phyloP scores from a whole-genome alignment of 2,797 vertebrate genomes.

The Muraenolepis orangiensis region DNA sequence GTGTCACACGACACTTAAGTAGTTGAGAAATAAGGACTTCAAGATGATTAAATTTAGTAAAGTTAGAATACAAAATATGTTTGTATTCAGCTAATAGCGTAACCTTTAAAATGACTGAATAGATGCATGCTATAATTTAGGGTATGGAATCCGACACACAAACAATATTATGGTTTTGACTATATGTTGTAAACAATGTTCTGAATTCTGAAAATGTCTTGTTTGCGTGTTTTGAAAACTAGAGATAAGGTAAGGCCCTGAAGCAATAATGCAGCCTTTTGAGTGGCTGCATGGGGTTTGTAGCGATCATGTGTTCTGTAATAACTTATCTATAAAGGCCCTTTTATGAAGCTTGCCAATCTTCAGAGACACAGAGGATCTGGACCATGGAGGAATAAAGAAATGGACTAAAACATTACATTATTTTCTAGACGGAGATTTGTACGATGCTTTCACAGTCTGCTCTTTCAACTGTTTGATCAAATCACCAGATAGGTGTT shows the following conservation, averaged over 20 bases:
- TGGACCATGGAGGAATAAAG: too few relatives aligned
- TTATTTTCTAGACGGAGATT: too few relatives aligned
- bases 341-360: not conserved
- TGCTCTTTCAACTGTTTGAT: too few relatives aligned
- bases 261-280: not conserved
- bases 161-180: not conserved
- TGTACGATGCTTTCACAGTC: too few relatives aligned
- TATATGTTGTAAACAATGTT: not conserved
- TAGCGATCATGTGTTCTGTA: not conserved
- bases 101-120: not conserved
- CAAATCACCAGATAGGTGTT: too few relatives aligned
- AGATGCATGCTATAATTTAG: not conserved
- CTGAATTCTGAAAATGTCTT: not conserved
- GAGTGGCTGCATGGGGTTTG: too few relatives aligned
- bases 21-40: not conserved
- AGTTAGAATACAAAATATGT: too few relatives aligned
- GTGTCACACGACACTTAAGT: not conserved
- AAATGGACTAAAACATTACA: too few relatives aligned
- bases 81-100: not conserved
- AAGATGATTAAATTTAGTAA: not conserved
- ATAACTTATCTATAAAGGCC: not conserved
- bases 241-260: not conserved
- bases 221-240: not conserved
- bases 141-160: not conserved
- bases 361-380: not conserved